Conservation (phyloP, 92 coral and sea anemone genomes). For the Zoanthus solanderi region DNA sequence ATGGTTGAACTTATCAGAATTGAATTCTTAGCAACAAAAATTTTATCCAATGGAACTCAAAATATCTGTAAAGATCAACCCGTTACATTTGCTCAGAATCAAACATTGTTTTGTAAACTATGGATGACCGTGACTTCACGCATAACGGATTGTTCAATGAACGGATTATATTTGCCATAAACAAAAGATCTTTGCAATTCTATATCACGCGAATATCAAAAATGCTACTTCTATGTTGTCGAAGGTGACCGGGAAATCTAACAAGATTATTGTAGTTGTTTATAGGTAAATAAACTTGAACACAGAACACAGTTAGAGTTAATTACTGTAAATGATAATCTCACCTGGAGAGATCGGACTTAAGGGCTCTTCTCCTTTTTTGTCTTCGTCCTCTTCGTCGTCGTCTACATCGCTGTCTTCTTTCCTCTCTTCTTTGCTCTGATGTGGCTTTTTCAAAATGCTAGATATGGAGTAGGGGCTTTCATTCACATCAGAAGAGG, state of each 20-base stretch:
- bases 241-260: not conserved
- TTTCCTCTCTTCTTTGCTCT: conserved; percentile 26
- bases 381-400: conserved; percentile 31
- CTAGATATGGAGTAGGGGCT: conserved; percentile 44
- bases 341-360: conserved; percentile 57
- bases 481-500: conserved; percentile 21
- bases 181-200: conserved; percentile 26
- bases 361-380: conserved; percentile 43
- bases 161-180: conserved; percentile 50
- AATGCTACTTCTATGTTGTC: not conserved
- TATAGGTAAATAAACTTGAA: not conserved
- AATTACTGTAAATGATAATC: conserved; percentile 58
- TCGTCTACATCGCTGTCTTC: conserved; percentile 33
- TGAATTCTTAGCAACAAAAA: not conserved
- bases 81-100: not conserved
- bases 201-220: conserved; percentile 36
- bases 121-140: conserved; percentile 49
- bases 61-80: not conserved
- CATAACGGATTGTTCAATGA: conserved; percentile 49
- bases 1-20: not conserved
- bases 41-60: not conserved
- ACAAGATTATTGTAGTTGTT: not conserved
- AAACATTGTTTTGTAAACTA: conserved; percentile 24
- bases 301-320: not conserved
- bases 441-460: conserved; percentile 35